These are phyloP conservation scores for Diplogasteroides magnus DNA, from an alignment of 1,140 invertebrate species.

Conservation along the genomic window DNA sequence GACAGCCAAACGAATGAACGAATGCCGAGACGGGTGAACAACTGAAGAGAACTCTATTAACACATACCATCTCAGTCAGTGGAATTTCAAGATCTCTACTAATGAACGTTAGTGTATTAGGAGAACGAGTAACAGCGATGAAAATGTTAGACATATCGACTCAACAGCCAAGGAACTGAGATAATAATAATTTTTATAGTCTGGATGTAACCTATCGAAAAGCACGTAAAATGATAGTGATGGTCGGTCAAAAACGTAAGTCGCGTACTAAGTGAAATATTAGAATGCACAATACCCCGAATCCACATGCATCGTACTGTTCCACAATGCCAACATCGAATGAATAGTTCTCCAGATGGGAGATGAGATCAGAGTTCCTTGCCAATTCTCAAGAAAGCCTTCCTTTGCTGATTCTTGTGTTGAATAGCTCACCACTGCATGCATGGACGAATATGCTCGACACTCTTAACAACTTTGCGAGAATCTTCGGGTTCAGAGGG, in stretches of 20 bases:
- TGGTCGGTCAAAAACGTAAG: no score
- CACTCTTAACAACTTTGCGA: slow-evolving; percentile 38
- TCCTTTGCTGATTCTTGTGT: background rate
- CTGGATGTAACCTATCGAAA: no score
- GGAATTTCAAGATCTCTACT: no score
- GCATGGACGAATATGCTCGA: slow-evolving; percentile 37
- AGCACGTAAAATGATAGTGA: no score
- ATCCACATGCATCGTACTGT: slow-evolving; percentile 46
- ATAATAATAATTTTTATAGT: no score
- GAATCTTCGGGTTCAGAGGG: slow-evolving; percentile 44
- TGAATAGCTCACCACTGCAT: slow-evolving; percentile 39
- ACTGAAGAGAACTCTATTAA: background rate
- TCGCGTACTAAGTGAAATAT: no score
- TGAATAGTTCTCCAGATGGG: slow-evolving; percentile 16
- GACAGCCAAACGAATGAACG: slow-evolving; percentile 33
- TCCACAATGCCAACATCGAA: slow-evolving; percentile 44
- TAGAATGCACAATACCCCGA: slow-evolving; percentile 27
- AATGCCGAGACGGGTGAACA: background rate
- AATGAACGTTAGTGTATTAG: no score
- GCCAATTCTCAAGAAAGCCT: slow-evolving; percentile 22
- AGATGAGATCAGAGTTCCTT: slow-evolving; percentile 19
- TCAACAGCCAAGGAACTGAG: no score
- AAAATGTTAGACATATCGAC: no score
- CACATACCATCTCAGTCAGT: no score
- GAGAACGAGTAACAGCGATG: no score